phyloP scores from a whole-genome alignment of 92 coral and sea anemone species.

The Chrysogorgia sp. region DNA sequence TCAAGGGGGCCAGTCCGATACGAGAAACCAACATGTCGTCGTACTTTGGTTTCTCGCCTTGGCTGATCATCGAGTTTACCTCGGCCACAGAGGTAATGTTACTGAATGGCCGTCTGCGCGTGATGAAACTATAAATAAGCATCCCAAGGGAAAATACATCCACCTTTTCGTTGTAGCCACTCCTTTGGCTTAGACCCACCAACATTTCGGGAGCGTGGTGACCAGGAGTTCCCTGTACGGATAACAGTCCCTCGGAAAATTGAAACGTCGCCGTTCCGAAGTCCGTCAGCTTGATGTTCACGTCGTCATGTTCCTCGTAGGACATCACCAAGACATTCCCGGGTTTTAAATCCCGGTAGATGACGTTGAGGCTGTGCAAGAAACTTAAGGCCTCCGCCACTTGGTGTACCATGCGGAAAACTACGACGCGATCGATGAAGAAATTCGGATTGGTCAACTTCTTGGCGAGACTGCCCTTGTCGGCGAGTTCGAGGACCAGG shows the following conservation, averaged over 20 bases:
- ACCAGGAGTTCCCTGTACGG: constrained; percentile 73
- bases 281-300: constrained; percentile 91
- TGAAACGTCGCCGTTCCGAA: constrained; percentile 97
- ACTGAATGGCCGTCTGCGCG: constrained; percentile 73
- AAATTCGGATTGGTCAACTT: constrained; percentile 53
- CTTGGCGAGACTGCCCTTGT: constrained; percentile 78
- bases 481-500: constrained; percentile 90
- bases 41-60: constrained; percentile 83
- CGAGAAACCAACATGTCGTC: constrained; percentile 46
- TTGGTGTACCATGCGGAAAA: constrained; percentile 86
- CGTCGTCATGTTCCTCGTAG: constrained; percentile 78
- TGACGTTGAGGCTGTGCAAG: constrained; percentile 77
- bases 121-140: constrained; percentile 78
- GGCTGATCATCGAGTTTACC: constrained; percentile 68
- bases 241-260: constrained; percentile 76
- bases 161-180: constrained; percentile 72
- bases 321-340: constrained; percentile 98
- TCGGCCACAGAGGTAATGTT: constrained; percentile 47
- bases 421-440: constrained; percentile 69
- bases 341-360: constrained; percentile 93
- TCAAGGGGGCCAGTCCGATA: constrained; percentile 82
- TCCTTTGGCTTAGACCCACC: constrained; percentile 69
- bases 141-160: constrained; percentile 86
- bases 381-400: constrained; percentile 89
- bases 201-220: constrained; percentile 93